Evolutionary conservation across 92 coral and sea anemone genomes (phyloP).

Genomic region (Zoanthus sociatus): DNA sequence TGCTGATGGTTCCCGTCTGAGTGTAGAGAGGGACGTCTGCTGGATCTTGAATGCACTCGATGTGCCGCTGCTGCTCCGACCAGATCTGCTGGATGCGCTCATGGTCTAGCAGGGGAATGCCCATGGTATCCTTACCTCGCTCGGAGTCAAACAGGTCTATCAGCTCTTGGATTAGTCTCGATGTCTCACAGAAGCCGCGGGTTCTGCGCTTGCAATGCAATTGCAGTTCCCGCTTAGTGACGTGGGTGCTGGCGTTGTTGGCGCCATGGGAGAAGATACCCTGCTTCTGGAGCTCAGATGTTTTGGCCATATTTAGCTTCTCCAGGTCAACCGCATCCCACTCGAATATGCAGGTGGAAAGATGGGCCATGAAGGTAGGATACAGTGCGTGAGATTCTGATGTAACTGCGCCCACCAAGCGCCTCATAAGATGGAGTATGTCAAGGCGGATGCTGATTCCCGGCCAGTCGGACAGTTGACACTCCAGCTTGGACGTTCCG

Average conservation of each 20-base stretch:
- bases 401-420: neutral
- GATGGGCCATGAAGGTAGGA: neutral
- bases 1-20: neutral
- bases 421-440: neutral
- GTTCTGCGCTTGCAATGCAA: conserved; percentile 42
- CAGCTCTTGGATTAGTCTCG: neutral
- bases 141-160: conserved; percentile 11
- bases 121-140: conserved; percentile 51
- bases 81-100: conserved; percentile 30
- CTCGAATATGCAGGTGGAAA: conserved; percentile 22
- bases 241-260: conserved; percentile 14
- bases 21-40: conserved; percentile 34
- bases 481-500: neutral
- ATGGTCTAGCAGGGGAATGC: conserved; percentile 48
- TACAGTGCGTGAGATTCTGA: neutral
- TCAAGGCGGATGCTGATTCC: neutral
- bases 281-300: neutral
- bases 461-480: neutral
- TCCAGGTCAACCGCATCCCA: conserved; percentile 63
- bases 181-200: conserved; percentile 17
- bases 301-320: conserved; percentile 39
- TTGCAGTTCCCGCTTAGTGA: conserved; percentile 32
- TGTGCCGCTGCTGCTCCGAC: conserved; percentile 47
- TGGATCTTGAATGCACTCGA: conserved; percentile 57
- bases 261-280: conserved; percentile 31